Base-by-base conservation (phyloP, 2,888 invertebrate species). In the Leucania comma region DNA sequence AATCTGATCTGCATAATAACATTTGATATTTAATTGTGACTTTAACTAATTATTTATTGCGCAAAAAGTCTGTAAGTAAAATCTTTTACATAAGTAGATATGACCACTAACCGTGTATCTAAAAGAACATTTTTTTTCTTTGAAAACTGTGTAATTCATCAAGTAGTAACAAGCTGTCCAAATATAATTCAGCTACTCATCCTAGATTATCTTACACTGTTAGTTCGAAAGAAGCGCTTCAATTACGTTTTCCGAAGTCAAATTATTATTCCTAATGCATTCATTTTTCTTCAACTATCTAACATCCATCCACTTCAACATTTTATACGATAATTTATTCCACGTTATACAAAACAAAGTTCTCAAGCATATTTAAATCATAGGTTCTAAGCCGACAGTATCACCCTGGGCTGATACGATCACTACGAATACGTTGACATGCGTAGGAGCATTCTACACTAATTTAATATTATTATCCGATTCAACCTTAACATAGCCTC, bases 391-490 rank as follows among this genome's bases (percentile, higher is more conserved):
- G 76, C 84, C 84, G 87, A 86, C 88, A 88, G 90, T 89, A 91
- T 87, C 89, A 90, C 90, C 91, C 86, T 85, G 86, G 91, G 90
- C 89, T 84, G 87, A 85, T 89, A 90, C 87, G 61, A 91, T 91
- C 90, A 86, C 88, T 93, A 90, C 90, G 89, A 89, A 90, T 89
- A 89, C 87, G 90, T 88, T 93, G 93, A 93, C 93, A 90, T 91
- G 93, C 93, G 93, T 93, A 90, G 91, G 92, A 90, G 92, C 90
- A 88, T 84, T 82, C 79, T 59, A 59, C 24, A 62, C 56, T 66
- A 64, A 78, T 78, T 64, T 73, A 51, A 64, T 71, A 71, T 62
- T 20, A 51, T 14, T 51, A 17, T 24, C 17, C 17, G 10, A 51
- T 22, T 67, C 61, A 56, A 73, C 77, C 50, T 69, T 79, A 83